Evolutionary conservation across 2,113 vertebrate genomes (phyloP), one percentile per base, ranked within the genome.

Genomic region (Ptyas mucosa): DNA sequence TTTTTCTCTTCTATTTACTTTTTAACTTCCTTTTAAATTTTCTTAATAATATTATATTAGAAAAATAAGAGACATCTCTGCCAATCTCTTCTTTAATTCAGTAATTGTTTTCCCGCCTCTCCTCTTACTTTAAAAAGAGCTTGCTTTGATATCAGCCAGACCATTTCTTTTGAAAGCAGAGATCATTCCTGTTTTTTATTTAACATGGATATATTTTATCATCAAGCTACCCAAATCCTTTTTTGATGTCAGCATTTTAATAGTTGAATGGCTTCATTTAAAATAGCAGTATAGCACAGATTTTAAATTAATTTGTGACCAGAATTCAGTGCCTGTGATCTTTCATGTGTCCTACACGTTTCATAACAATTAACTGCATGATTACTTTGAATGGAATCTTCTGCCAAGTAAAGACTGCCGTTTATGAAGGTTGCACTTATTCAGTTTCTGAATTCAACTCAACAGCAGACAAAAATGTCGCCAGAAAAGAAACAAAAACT

Each of bases 361-460:
- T 90, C 55, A 51, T 90, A 51, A 89, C 89, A 75, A 89, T 61
- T 87, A 93, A 85, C 91, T 34, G 92, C 61, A 92, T 39, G 75
- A 64, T 93, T 34, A 93, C 89, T 88, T 29, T 92, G 81, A 93
- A 87, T 85, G 64, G 55, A 90, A 87, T 61, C 69, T 53, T 53
- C n/a, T 49, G 57, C 81, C 87, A 94, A 85, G 49, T 21, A 20
- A 0, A 11, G 69, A 90, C 52, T 58, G 23, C 85, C 43, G 81
- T 85, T 96, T 96, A 92, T 91, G 91, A 93, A 18, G 0, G 29
- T 57, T n/a, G 24, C 12, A n/a, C 90, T 85, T 88, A 93, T 51
- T 86, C 57, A n/a, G 43, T 49, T 26, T 34, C 55, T 69, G 75
- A 20, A 88, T 57, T 49, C 23, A 53, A 11, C 24, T n/a, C 15